Evolutionary conservation across 2,797 vertebrate species (phyloP).

Genomic region (Sarcophilus harrisii): DNA sequence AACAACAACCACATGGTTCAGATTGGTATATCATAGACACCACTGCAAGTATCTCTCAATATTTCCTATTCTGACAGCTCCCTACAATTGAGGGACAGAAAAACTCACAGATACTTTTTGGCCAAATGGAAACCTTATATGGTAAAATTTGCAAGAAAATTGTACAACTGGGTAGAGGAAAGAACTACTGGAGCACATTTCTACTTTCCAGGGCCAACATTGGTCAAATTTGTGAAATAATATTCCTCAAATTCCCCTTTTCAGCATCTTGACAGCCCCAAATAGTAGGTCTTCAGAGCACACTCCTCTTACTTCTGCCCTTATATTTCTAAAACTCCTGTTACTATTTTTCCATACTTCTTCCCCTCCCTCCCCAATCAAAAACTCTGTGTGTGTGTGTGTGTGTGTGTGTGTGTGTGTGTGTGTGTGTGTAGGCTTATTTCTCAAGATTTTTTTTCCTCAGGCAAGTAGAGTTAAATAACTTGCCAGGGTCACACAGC

Average conservation of each 20-base stretch:
- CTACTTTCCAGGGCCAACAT: background rate
- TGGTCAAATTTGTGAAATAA: background rate
- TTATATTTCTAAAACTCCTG: background rate
- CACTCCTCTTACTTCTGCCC: background rate
- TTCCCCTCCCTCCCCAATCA: no score
- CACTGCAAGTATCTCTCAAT: background rate
- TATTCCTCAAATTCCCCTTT: background rate
- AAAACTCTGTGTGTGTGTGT: background rate
- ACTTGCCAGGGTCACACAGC: no score
- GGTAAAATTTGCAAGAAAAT: background rate
- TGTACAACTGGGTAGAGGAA: background rate
- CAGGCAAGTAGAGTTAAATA: no score
- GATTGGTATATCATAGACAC: background rate
- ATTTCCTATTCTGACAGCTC: background rate
- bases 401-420: background rate
- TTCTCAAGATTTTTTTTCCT: background rate
- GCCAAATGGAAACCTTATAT: background rate
- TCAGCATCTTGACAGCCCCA: background rate
- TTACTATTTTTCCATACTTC: background rate
- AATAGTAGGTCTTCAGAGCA: background rate
- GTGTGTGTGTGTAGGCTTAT: background rate
- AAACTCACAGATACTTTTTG: background rate
- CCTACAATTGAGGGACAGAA: background rate
- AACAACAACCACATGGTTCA: no score
- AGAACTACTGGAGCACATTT: background rate